Conservation (phyloP, 2,888 invertebrate species). For the Apeira syringaria region DNA sequence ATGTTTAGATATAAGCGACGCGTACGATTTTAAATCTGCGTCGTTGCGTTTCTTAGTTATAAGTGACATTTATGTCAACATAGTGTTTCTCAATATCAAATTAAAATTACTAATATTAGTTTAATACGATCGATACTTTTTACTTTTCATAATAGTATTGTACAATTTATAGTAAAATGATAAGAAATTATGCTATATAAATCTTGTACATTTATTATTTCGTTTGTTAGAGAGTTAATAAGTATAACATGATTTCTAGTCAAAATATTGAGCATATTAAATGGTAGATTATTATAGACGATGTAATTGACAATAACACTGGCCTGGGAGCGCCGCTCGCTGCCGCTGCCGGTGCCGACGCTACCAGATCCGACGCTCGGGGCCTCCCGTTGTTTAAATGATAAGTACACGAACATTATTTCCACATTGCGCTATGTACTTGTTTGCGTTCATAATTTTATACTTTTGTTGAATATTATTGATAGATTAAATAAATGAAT, state of each 20-base stretch:
- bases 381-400: conserved; percentile 56
- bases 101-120: conserved; percentile 24
- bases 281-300: conserved; percentile 75
- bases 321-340: conserved; percentile 58
- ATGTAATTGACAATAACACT: conserved; percentile 82
- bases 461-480: conserved; percentile 55
- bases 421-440: conserved; percentile 47
- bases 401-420: conserved; percentile 67
- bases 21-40: conserved; percentile 60
- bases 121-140: conserved; percentile 48
- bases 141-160: conserved; percentile 75
- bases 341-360: too few species aligned
- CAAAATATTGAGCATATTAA: conserved; percentile 83
- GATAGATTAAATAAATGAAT: conserved; percentile 38
- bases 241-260: conserved; percentile 83
- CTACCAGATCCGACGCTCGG: conserved; percentile 23
- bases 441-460: conserved; percentile 63
- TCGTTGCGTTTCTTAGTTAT: conserved; percentile 41
- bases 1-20: conserved; percentile 34
- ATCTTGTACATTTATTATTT: conserved; percentile 71
- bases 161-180: conserved; percentile 77
- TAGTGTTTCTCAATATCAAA: conserved; percentile 51
- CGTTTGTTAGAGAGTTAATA: conserved; percentile 78
- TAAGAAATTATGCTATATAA: conserved; percentile 77
- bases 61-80: conserved; percentile 51